Base-by-base conservation (phyloP, 2,113 vertebrate species). In the Zapus hudsonius region DNA sequence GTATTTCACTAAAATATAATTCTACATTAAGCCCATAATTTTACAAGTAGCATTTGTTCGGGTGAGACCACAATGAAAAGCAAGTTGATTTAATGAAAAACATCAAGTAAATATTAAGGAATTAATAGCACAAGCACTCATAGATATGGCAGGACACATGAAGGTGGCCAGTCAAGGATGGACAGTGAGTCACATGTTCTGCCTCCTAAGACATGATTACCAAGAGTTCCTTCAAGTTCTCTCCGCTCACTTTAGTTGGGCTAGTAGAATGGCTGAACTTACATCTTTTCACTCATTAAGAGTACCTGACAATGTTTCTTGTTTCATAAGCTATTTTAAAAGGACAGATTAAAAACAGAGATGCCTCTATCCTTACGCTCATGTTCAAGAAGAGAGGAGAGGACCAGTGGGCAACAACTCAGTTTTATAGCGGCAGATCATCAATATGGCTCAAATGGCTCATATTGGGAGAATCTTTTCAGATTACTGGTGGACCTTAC, bases 391-490 rank as follows among this genome's bases (percentile, higher is more conserved):
- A 64, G 29, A 67, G 52, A 94, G 20, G 63, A 83, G 42, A 76
- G 40, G 11, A 72, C 75, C 27, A 57, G n/a, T 29, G 27, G 38
- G 66, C 63, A 57, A 31, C 10, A 90, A 92, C 23, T 29, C 7
- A 81, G 75, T 75, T 91, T 83, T 15, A 78, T 13, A 3, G 73
- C 11, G 52, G 29, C 8, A 83, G 61, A n/a, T 82, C 44, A 64
- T 88, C 22, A 72, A 72, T 80, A 84, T 52, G 5, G 63, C 36
- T 64, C 52, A 52, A 67, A 40, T 36, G 33, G 74, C 75, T 29
- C 17, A 55, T 61, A 89, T 64, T 92, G 23, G 70, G 17, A 85
- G 78, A 95, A 36, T 20, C 59, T 64, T 91, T 85, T 80, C 10
- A 90, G 47, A 59, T 63, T 27, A 92, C 87, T 6, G 25, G 9